Evolutionary conservation across 2,888 invertebrate genomes (phyloP).

Genomic region (Ganaspis brasiliensis): DNA sequence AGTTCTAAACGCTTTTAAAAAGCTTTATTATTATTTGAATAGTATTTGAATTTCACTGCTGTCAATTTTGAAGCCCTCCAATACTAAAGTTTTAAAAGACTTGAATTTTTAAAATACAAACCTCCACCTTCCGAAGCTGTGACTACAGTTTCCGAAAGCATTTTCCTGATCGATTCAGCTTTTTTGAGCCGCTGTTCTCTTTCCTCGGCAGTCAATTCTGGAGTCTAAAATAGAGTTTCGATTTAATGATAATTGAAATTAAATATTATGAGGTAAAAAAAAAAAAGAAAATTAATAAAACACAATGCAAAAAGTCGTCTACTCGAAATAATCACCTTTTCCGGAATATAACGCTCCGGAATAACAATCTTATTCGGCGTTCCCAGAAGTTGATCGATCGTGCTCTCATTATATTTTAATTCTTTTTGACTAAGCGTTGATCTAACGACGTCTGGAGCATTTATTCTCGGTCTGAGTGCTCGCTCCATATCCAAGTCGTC

Average conservation of each 20-base stretch:
- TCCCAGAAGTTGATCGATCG: conserved; percentile 92
- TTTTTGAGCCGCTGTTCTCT: conserved; percentile 91
- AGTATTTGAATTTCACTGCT: too few species aligned
- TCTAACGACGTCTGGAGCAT: conserved; percentile 93
- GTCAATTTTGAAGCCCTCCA: too few species aligned
- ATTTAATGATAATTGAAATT: conserved; percentile 1
- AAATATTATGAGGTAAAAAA: too few species aligned
- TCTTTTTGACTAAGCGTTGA: conserved; percentile 88
- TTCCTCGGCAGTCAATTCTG: conserved; percentile 92
- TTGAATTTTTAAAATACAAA: conserved; percentile 23
- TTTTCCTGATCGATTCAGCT: conserved; percentile 94
- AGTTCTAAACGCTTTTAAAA: too few species aligned
- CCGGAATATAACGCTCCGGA: conserved; percentile 95
- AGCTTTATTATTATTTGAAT: too few species aligned
- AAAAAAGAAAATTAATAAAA: conserved; percentile 22
- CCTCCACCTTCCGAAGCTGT: conserved; percentile 76
- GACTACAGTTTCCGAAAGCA: conserved; percentile 89
- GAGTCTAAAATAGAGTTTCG: conserved; percentile 82
- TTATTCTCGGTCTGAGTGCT: conserved; percentile 88
- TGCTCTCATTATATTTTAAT: conserved; percentile 86
- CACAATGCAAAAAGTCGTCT: too few species aligned
- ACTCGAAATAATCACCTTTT: conserved; percentile 85
- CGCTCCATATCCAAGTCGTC: conserved; percentile 95
- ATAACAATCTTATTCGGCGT: conserved; percentile 95
- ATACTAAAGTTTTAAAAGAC: background rate